Evolutionary conservation across 2,797 vertebrate species (phyloP).

Genomic region (Crenuchus spilurus): DNA sequence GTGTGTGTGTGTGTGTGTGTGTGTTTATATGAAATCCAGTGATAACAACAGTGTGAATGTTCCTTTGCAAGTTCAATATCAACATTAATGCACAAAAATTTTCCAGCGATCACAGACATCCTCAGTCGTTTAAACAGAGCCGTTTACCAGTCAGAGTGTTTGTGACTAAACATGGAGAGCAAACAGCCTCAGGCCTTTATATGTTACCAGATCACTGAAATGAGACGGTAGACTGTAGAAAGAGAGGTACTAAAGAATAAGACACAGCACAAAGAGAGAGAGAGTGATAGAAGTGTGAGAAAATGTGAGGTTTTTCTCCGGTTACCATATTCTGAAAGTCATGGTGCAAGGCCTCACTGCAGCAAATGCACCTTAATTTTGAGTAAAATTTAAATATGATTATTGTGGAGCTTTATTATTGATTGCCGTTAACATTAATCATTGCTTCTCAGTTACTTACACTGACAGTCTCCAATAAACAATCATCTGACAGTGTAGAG

Average conservation of each 20-base stretch:
- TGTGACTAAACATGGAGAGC: too few relatives aligned
- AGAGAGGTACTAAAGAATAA: background rate
- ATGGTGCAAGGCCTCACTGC: background rate
- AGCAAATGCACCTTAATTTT: background rate
- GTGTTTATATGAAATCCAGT: too few relatives aligned
- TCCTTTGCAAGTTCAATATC: conserved; percentile 24
- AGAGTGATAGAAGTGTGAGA: background rate
- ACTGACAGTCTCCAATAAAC: too few relatives aligned
- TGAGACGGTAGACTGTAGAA: too few relatives aligned
- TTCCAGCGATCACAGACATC: too few relatives aligned
- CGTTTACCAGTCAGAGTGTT: too few relatives aligned
- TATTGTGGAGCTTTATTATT: background rate
- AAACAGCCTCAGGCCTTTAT: too few relatives aligned
- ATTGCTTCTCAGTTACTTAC: background rate
- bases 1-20: conserved; percentile 42
- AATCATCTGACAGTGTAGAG: too few relatives aligned
- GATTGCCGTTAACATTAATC: background rate
- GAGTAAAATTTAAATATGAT: background rate
- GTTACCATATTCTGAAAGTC: background rate
- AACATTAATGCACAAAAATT: too few relatives aligned
- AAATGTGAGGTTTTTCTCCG: background rate
- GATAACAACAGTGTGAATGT: conserved; percentile 35
- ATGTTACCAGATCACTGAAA: too few relatives aligned
- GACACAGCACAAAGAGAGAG: background rate
- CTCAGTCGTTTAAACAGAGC: too few relatives aligned